Evolutionary conservation across 2,113 vertebrate species (phyloP).

Genomic region (Sitta europaea): DNA sequence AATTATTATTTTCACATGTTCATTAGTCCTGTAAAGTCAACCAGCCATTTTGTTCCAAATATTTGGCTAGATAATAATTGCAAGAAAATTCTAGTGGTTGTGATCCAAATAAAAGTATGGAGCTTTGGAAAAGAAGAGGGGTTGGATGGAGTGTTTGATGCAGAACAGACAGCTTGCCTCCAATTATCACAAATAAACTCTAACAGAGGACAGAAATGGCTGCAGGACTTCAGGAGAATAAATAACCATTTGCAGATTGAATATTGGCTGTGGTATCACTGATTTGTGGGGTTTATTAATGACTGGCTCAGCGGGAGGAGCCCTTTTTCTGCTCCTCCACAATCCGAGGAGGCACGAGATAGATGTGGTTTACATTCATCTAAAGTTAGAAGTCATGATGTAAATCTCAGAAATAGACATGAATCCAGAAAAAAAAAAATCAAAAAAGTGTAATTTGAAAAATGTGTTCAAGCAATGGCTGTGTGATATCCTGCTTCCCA

Average conservation of each 20-base stretch:
- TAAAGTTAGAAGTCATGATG: constrained; percentile 41
- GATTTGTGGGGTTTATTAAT: not conserved
- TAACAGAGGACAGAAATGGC: not conserved
- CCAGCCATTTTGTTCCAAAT: not conserved
- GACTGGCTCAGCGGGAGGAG: not conserved
- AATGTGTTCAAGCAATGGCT: not conserved
- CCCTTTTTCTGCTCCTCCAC: not conserved
- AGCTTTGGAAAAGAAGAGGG: not conserved
- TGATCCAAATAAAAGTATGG: not conserved
- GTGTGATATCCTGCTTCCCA: not conserved
- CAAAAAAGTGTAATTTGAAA: not conserved
- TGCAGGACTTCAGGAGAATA: not conserved
- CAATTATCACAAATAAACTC: not conserved
- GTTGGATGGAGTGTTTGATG: not conserved
- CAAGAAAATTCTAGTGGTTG: accelerated
- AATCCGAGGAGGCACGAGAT: not conserved
- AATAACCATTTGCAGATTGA: constrained; percentile 11
- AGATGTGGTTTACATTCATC: constrained; percentile 4
- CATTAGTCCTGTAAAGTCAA: not conserved
- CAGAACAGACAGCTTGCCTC: constrained; percentile 1
- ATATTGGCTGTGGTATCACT: not conserved
- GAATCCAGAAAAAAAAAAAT: not conserved
- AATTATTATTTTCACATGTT: not conserved
- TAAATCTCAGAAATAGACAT: constrained; percentile 15
- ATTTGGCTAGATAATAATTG: not conserved